These are phyloP conservation scores for Anhinga rufa DNA, from an alignment of 2,113 vertebrate genomes.

Conservation along the genomic window DNA sequence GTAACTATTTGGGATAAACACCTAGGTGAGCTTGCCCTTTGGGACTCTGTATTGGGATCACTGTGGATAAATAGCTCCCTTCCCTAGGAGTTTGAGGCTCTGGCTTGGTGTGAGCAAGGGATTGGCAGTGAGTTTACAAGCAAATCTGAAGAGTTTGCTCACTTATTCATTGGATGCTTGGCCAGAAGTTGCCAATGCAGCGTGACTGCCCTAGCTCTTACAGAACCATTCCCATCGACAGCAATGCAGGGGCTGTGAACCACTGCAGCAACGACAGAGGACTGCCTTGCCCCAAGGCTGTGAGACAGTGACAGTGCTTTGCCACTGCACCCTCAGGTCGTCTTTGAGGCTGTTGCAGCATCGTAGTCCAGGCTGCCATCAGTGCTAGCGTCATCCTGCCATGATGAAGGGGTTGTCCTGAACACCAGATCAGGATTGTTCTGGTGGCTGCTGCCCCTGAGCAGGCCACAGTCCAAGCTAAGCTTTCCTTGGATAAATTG, in stretches of 20 bases:
- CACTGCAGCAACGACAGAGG: not conserved
- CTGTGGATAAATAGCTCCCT: not conserved
- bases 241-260: not conserved
- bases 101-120: not conserved
- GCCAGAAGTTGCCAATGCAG: not conserved
- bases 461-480: not conserved
- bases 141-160: not conserved
- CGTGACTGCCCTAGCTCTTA: not conserved
- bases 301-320: not conserved
- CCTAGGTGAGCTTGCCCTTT: slow-evolving; percentile 66
- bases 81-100: not conserved
- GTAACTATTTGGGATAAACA: slow-evolving; percentile 82
- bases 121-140: not conserved
- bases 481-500: not conserved
- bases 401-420: not conserved
- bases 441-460: not conserved
- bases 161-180: not conserved
- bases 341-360: not conserved
- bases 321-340: not conserved
- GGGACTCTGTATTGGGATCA: not conserved
- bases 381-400: not conserved
- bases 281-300: rapidly evolving
- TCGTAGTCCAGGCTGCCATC: not conserved
- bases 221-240: not conserved
- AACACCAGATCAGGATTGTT: not conserved